Evolutionary conservation across 2,113 vertebrate genomes (phyloP), one percentile per base, ranked within the genome.

Genomic region (Phalacrocorax pelagicus): DNA sequence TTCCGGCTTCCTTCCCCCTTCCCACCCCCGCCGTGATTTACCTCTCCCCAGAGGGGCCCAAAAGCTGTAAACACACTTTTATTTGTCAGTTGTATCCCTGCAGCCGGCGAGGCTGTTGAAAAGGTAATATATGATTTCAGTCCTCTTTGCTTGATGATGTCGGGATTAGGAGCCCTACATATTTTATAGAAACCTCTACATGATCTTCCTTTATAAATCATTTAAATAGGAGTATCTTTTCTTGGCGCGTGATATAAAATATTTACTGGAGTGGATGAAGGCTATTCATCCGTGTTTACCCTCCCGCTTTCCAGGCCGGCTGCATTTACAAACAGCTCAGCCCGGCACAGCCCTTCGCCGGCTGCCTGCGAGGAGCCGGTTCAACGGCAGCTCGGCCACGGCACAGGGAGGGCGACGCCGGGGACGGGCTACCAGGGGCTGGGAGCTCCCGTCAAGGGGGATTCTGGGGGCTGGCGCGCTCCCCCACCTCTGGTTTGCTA

Each of bases 91-190:
- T 42, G 73, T 40, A 44, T 94, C 96, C 94, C 93, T n/a, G 72
- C 93, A 80, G 90, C 93, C 69, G 40, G 81, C 59, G 46, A 65
- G 80, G 84, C 94, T 95, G 94, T 88, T 85, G 52, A 67, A 66
- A 82, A 88, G 90, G 96, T 97, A 96, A 97, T 97, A 94, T 93
- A 97, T 90, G 93, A 91, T 96, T 88, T 59, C 73, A 61, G 94
- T 91, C 95, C 96, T 94, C 92, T 91, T 94, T 79, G 94, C 96
- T 86, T 94, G 92, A 95, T 92, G 95, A 97, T 96, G 94, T 96
- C 95, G 94, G 96, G 94, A 96, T 98, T 97, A 97, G 96, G 92
- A 96, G 92, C 96, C 97, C 94, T 97, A 96, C 96, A 97, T 98
- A 97, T 97, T 97, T 98, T 96, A 97, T 97, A 79, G 94, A 75